Evolutionary conservation across 64 coral and sea anemone genomes (phyloP), one percentile per base, ranked within the genome.

Genomic region (Orbicella faveolata): DNA sequence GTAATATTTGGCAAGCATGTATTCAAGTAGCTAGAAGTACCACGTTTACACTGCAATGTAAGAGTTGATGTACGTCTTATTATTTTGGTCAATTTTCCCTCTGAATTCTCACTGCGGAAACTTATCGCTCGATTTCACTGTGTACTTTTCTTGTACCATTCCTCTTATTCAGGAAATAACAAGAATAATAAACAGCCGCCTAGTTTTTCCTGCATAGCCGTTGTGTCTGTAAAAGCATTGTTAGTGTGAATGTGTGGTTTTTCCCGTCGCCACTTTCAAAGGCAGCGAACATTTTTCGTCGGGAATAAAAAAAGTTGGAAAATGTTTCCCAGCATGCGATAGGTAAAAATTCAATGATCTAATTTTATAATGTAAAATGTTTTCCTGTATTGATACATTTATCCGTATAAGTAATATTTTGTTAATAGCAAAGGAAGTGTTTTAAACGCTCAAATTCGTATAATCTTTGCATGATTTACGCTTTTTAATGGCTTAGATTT

Each of bases 111-210:
- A 25, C 65, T 68, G 21, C 21, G 11, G 21, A 26, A 26, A 70
- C 25, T 6, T 70, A n/a, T 5, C 23, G 21, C n/a, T 26, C 67
- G 21, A 70, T 11, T n/a, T 23, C 21, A n/a, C 67, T 23, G 67
- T n/a, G 67, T 70, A n/a, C 67, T n/a, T 26, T 9, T 70, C 9
- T 4, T 70, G 67, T 70, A 33, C 67, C 65, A 41, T 52, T 85
- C 13, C 82, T 37, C 63, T 85, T 23, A 48, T 73, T 72, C 82
- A 85, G 82, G 82, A 85, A 85, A 85, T 85, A 23, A 4, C 37
- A 72, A 25, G 20, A 67, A 85, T 33, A 85, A 85, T 85, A 85
- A 85, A 85, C 20, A 6, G 35, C 66, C 63, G 41, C 82, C 19
- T 53, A 53, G 63, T 13, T 70, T 85, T 85, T 70, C 82, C 82